Conservation (phyloP, 2,888 invertebrate species). For the Argyra leucocephala region DNA sequence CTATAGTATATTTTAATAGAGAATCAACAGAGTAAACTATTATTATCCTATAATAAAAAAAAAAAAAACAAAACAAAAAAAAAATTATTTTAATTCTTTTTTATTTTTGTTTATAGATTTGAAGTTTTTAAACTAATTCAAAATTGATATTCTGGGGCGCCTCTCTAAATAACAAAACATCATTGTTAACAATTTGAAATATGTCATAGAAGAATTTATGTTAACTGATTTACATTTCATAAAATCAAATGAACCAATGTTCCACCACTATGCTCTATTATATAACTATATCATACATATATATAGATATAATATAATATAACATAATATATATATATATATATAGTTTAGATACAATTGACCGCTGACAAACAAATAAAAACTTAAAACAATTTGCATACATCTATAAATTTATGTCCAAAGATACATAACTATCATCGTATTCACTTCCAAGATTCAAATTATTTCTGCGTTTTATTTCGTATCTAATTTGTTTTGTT, state of each 20-base stretch:
- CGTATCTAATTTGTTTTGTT: too few relatives aligned
- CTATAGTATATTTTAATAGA: too few relatives aligned
- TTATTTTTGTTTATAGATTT: background rate
- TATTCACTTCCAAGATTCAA: too few relatives aligned
- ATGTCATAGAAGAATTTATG: conserved; percentile 11
- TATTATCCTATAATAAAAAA: background rate
- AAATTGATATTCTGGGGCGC: background rate
- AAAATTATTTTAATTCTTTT: background rate
- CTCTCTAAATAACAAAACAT: conserved; percentile 8
- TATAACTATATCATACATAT: too few relatives aligned
- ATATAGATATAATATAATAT: too few relatives aligned
- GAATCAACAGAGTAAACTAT: background rate
- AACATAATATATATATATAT: too few relatives aligned
- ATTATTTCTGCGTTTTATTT: too few relatives aligned
- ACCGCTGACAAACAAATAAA: too few relatives aligned
- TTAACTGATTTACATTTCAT: background rate
- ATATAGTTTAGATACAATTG: too few relatives aligned
- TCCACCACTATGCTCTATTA: too few relatives aligned
- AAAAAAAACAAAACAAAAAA: too few relatives aligned
- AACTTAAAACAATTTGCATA: background rate
- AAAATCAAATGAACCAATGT: background rate
- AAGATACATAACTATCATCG: too few relatives aligned
- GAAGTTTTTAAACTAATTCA: background rate
- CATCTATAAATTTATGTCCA: background rate
- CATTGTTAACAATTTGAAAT: conserved; percentile 11